Conservation (phyloP, 2,797 vertebrate genomes). For the Prionace glauca region DNA sequence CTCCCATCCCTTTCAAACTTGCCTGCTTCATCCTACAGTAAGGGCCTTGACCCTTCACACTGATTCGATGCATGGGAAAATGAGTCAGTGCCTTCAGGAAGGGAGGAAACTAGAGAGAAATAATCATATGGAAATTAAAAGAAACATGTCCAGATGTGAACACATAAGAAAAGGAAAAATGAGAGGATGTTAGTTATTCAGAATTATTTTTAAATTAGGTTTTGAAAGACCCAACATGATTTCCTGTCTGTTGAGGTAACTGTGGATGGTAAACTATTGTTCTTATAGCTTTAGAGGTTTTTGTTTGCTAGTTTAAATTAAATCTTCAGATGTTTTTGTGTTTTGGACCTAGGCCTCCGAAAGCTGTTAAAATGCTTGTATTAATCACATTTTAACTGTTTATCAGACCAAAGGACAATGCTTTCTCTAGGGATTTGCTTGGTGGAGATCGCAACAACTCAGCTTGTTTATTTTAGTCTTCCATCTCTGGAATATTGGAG, state of each 20-base stretch:
- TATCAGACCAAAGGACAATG: not conserved
- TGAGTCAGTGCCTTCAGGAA: not conserved
- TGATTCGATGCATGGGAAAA: not conserved
- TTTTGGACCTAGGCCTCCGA: not conserved
- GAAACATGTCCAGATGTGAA: not conserved
- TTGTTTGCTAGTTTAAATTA: not conserved
- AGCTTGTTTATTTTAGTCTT: not conserved
- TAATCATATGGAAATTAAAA: not conserved
- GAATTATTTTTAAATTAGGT: conserved; percentile 9
- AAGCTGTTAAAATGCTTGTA: not conserved
- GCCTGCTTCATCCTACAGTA: not conserved
- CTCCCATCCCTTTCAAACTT: not conserved
- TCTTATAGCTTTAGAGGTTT: not conserved
- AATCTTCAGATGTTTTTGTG: not conserved
- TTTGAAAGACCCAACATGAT: not conserved
- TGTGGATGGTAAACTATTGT: not conserved
- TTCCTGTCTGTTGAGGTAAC: not conserved
- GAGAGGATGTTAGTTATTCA: not conserved
- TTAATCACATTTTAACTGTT: not conserved
- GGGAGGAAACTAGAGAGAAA: not conserved
- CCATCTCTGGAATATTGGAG: not conserved
- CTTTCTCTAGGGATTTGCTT: not conserved
- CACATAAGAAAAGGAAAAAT: not conserved
- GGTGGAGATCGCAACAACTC: not conserved
- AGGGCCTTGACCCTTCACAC: not conserved